A percentile compares a stretch with the other conserved stretches of the same genome.
Evolutionary conservation across 2,888 invertebrate species (phyloP).

Genomic region (Nymphalis urticae): DNA sequence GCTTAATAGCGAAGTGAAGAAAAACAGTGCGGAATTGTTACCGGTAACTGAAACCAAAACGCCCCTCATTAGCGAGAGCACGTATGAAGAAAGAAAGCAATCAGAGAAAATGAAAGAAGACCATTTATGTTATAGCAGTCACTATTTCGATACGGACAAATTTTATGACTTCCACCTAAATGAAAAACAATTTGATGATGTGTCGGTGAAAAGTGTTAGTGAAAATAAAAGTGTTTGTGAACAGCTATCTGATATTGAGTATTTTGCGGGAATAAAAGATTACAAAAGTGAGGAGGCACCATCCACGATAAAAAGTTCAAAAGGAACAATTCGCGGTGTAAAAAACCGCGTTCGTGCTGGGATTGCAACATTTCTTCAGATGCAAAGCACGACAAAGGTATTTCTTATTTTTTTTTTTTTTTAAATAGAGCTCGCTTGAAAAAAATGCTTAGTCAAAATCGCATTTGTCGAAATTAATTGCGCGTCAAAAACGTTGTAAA

Average conservation of each 20-base stretch:
- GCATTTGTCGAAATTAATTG: too few relatives aligned
- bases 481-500: neutral
- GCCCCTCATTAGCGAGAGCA: conserved; percentile 83
- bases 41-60: conserved; percentile 53
- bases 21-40: conserved; percentile 45
- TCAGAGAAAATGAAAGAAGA: conserved; percentile 75
- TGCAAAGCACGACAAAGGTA: conserved; percentile 91
- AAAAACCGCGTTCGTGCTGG: conserved; percentile 97
- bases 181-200: conserved; percentile 83
- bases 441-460: too few relatives aligned
- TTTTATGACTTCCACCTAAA: conserved; percentile 92
- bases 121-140: conserved; percentile 73
- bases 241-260: conserved; percentile 82
- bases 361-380: conserved; percentile 96
- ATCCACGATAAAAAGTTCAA: conserved; percentile 93
- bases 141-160: conserved; percentile 88
- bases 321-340: conserved; percentile 96
- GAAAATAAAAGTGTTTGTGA: conserved; percentile 70
- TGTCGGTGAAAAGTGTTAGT: conserved; percentile 71
- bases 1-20: conserved; percentile 68
- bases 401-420: conserved; percentile 32
- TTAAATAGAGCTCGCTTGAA: neutral
- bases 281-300: conserved; percentile 83
- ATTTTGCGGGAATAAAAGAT: conserved; percentile 91
- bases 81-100: conserved; percentile 84